Evolutionary conservation across 2,797 vertebrate species (phyloP).

Genomic region (Australoheros facetus): DNA sequence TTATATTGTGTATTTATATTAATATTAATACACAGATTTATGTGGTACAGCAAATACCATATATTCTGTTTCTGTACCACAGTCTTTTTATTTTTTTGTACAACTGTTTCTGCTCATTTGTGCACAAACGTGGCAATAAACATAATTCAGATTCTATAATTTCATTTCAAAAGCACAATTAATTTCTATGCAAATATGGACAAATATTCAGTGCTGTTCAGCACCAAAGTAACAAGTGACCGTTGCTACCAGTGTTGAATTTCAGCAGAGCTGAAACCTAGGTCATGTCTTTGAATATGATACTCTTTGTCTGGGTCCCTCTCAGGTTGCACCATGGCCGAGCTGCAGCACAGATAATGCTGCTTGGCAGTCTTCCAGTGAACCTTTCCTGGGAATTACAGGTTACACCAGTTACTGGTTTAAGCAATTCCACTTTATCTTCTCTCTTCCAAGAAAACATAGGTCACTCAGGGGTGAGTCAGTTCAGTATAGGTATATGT

Average conservation of each 20-base stretch:
- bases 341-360: slow-evolving; percentile 27
- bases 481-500: slow-evolving; percentile 17
- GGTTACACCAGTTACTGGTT: slow-evolving; percentile 20
- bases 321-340: slow-evolving; percentile 56
- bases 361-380: slow-evolving; percentile 35
- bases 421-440: slow-evolving; percentile 29
- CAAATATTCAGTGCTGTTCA: not conserved
- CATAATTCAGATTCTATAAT: too few species aligned
- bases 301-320: slow-evolving; percentile 52
- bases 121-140: too few species aligned
- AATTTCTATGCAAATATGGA: not conserved
- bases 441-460: slow-evolving; percentile 28
- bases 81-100: too few species aligned
- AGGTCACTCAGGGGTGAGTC: slow-evolving; percentile 47
- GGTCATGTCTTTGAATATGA: slow-evolving; percentile 52
- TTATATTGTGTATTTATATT: too few species aligned
- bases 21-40: too few species aligned
- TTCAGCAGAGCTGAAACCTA: slow-evolving; percentile 58
- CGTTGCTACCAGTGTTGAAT: slow-evolving; percentile 43
- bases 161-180: not conserved
- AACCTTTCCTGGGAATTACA: slow-evolving; percentile 39
- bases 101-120: too few species aligned
- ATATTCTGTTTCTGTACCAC: too few species aligned
- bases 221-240: not conserved
- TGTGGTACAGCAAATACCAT: too few species aligned